Conservation (phyloP, 2,797 vertebrate genomes). For the Anguilla obscura region DNA sequence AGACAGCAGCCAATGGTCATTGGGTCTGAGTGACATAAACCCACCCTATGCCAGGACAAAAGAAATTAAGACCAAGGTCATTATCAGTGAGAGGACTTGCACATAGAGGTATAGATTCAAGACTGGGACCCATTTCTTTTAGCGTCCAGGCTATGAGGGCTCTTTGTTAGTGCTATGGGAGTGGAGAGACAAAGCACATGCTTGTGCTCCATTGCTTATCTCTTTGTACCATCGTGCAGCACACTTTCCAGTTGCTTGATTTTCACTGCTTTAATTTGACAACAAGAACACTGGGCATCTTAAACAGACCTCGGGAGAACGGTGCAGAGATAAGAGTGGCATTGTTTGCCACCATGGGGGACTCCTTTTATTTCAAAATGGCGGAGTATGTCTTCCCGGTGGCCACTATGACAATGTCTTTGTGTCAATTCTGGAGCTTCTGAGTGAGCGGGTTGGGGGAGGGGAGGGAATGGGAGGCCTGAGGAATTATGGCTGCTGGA, state of each 20-base stretch:
- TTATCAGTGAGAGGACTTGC: neutral
- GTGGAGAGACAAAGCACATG: neutral
- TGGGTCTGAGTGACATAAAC: neutral
- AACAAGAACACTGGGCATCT: neutral
- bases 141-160: neutral
- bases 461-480: neutral
- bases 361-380: constrained; percentile 47
- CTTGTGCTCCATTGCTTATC: neutral
- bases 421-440: neutral
- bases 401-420: neutral
- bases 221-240: neutral
- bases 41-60: neutral
- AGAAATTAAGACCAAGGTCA: neutral
- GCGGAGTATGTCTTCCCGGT: constrained; percentile 17
- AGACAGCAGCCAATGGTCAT: neutral
- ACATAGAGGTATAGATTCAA: neutral
- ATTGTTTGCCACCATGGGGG: constrained; percentile 1
- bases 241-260: neutral
- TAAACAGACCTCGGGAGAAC: neutral
- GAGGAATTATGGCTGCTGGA: constrained; percentile 31
- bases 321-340: neutral
- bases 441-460: too few species aligned
- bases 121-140: neutral
- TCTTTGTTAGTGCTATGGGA: neutral
- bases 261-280: neutral